Evolutionary conservation across 2,888 invertebrate species (phyloP).

Genomic region (Ornithoptera alexandrae): DNA sequence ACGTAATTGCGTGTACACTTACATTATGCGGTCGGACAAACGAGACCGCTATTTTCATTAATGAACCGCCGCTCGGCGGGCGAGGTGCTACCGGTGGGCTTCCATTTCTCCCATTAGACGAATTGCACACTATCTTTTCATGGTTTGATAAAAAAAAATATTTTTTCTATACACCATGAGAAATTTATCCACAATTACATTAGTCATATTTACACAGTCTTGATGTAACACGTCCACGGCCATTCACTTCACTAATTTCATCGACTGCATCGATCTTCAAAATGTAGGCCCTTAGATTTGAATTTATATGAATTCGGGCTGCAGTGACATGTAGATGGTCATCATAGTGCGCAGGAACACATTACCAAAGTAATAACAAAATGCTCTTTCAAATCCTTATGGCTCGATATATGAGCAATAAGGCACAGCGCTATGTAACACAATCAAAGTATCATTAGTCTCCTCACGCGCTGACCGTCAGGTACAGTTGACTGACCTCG

Average conservation of each 20-base stretch:
- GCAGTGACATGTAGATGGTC: too few relatives aligned
- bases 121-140: neutral
- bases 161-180: too few relatives aligned
- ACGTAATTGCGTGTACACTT: constrained; percentile 6
- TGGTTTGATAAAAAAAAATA: too few relatives aligned
- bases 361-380: neutral
- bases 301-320: too few relatives aligned
- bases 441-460: constrained; percentile 21
- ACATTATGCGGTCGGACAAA: constrained; percentile 21
- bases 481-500: constrained; percentile 28
- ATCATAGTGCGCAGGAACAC: too few relatives aligned
- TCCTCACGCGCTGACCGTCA: constrained; percentile 15
- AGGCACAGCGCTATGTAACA: constrained; percentile 11
- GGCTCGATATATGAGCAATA: constrained; percentile 23
- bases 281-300: too few relatives aligned
- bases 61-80: constrained; percentile 15
- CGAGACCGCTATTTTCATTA: constrained; percentile 24
- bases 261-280: too few relatives aligned
- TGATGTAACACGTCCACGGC: too few relatives aligned
- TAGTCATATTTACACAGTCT: too few relatives aligned
- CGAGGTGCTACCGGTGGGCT: constrained; percentile 8
- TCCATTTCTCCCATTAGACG: constrained; percentile 11
- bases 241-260: too few relatives aligned
- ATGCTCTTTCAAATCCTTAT: constrained; percentile 2
- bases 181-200: too few relatives aligned